Conservation (phyloP, 2,797 vertebrate genomes). For the Amblyopsis hoosieri region DNA sequence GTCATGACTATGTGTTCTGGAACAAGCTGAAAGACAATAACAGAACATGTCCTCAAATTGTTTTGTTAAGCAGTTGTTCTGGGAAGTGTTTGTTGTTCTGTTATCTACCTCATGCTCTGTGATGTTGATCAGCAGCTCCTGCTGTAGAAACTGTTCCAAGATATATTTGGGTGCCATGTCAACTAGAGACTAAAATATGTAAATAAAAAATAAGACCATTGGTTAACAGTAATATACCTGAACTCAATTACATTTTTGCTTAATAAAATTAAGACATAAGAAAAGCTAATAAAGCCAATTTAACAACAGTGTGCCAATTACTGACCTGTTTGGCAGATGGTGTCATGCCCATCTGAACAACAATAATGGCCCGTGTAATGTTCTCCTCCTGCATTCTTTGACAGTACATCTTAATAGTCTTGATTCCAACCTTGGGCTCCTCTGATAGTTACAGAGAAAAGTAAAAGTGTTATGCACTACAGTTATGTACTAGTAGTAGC, state of each 20-base stretch:
- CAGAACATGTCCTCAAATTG: too few relatives aligned
- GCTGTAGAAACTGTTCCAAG: slow-evolving; percentile 95
- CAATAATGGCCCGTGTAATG: slow-evolving; percentile 93
- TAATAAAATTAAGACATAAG: background rate
- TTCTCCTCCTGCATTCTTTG: slow-evolving; percentile 99
- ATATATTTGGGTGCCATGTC: slow-evolving; percentile 99
- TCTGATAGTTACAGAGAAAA: slow-evolving; percentile 72
- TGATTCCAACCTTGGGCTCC: slow-evolving; percentile 98
- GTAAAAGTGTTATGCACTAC: background rate
- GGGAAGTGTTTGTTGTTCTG: background rate
- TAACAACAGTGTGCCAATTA: background rate
- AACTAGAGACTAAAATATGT: slow-evolving; percentile 85
- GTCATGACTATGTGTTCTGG: slow-evolving; percentile 98
- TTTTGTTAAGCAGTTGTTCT: too few relatives aligned
- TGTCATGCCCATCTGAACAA: slow-evolving; percentile 98
- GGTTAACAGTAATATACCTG: background rate
- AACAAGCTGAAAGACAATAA: slow-evolving; percentile 82
- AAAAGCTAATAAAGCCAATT: background rate
- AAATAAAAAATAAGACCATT: background rate
- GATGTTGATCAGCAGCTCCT: slow-evolving; percentile 97
- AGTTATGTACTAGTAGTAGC: background rate
- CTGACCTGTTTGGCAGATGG: slow-evolving; percentile 94
- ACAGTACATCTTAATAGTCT: slow-evolving; percentile 99
- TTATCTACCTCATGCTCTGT: slow-evolving; percentile 93
- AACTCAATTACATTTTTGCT: background rate